phyloP scores from a whole-genome alignment of 2,113 vertebrate species.

The Oreochromis tanganicae region DNA sequence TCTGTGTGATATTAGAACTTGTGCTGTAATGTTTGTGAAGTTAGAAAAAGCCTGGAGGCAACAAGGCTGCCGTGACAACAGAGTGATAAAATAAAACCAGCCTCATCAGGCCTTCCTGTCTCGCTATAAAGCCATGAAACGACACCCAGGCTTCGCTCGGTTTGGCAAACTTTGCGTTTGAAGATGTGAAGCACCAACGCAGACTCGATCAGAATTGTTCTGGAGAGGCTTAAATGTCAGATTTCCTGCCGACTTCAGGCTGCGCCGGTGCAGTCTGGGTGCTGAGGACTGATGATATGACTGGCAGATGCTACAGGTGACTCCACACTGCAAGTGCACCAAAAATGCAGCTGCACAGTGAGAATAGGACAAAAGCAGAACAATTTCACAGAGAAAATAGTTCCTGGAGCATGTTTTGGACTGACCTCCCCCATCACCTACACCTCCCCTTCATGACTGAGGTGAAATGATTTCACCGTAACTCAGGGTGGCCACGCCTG shows the following conservation, averaged over 20 bases:
- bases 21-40: not conserved
- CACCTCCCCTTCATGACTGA: not conserved
- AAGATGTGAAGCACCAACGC: not conserved
- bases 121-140: not conserved
- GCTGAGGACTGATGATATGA: not conserved
- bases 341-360: not conserved
- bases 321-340: not conserved
- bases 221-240: not conserved
- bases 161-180: not conserved
- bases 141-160: not conserved
- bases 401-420: not conserved
- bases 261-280: not conserved
- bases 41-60: not conserved
- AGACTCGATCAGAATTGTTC: not conserved
- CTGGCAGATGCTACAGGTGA: not conserved
- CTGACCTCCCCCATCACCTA: not conserved
- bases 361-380: not conserved
- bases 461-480: not conserved
- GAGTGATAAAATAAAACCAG: not conserved
- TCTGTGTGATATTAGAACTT: slow-evolving; percentile 15
- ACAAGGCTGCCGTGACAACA: not conserved
- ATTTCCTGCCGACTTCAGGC: not conserved
- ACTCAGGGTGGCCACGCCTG: not conserved
- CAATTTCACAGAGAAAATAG: not conserved
- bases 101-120: not conserved